Evolutionary conservation across 2,113 vertebrate species (phyloP).

Genomic region (Cephalopterus ornatus): DNA sequence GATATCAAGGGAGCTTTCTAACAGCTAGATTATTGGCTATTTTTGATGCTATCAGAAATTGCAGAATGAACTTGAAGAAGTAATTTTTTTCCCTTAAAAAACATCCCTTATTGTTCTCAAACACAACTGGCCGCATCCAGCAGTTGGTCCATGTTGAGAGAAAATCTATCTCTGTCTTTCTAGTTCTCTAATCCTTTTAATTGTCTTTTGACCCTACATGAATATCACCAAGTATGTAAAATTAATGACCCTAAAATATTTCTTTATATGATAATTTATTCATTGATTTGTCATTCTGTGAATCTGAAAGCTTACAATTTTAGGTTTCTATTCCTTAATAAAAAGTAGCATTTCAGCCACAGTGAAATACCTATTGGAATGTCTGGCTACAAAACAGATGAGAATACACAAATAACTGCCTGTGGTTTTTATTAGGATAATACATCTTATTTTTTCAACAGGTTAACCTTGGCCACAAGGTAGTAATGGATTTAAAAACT

Average conservation of each 20-base stretch:
- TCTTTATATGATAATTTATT: background rate
- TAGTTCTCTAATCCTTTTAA: background rate
- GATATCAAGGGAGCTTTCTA: background rate
- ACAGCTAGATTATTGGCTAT: background rate
- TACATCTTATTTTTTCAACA: background rate
- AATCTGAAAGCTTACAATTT: background rate
- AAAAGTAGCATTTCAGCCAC: background rate
- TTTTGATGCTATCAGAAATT: background rate
- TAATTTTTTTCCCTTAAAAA: background rate
- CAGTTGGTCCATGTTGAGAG: accelerated
- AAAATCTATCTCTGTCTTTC: background rate
- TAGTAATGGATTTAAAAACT: background rate
- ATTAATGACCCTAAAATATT: background rate
- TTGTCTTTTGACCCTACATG: background rate
- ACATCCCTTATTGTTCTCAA: background rate
- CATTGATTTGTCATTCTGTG: background rate
- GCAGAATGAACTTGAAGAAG: background rate
- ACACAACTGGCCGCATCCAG: background rate
- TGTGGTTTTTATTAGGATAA: background rate
- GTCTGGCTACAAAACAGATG: background rate
- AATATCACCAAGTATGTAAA: background rate
- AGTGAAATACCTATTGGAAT: background rate
- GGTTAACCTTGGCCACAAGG: background rate
- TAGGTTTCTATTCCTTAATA: background rate
- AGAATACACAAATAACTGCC: background rate